Evolutionary conservation across 2,113 vertebrate species (phyloP), one percentile per base, ranked within the genome.

Genomic region (Dasyprocta punctata): DNA sequence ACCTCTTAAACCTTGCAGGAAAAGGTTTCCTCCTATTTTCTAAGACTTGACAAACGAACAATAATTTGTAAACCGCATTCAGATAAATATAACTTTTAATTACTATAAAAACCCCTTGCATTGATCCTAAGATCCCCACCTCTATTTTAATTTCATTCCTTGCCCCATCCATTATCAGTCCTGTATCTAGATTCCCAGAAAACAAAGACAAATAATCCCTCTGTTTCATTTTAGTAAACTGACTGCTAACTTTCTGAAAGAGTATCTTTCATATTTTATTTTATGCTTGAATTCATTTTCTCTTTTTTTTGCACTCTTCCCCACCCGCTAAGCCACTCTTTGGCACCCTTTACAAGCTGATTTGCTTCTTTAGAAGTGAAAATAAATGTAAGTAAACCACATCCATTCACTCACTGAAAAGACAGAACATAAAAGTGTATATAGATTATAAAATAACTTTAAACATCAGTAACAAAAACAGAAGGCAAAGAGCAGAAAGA

Each of bases 341-440:
- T 14, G 14, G 54, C 92, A 92, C 44, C 65, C n/a, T 65, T 82
- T 86, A 67, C 22, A 94, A 67, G 14, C 36, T 75, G 24, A 65
- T n/a, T 54, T 94, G 26, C 82, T 92, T 94, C 91, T 54, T 95
- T 84, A 85, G 38, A 80, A 81, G 81, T 44, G 77, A 92, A 81
- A 69, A 78, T 36, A 33, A 26, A 3, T 58, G 1, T 33, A 83
- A 82, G 49, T 44, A 80, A 73, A 89, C 44, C 61, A 52, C 22
- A 86, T 61, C 47, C 30, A 93, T 82, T 91, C 77, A 88, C 61
- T 56, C 41, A 91, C 0, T 65, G 75, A 80, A 85, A 90, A 77
- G 86, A 36, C n/a, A 78, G 17, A 24, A 44, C n/a, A 63, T 24
- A 88, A 84, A 83, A 71, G 24, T 60, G 9, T 13, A n/a, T 4